Percentiles rank a stretch among this genome's conserved stretches.
These are phyloP conservation scores for Thecophora atra DNA, from an alignment of 2,888 invertebrate species.

Conservation along the genomic window DNA sequence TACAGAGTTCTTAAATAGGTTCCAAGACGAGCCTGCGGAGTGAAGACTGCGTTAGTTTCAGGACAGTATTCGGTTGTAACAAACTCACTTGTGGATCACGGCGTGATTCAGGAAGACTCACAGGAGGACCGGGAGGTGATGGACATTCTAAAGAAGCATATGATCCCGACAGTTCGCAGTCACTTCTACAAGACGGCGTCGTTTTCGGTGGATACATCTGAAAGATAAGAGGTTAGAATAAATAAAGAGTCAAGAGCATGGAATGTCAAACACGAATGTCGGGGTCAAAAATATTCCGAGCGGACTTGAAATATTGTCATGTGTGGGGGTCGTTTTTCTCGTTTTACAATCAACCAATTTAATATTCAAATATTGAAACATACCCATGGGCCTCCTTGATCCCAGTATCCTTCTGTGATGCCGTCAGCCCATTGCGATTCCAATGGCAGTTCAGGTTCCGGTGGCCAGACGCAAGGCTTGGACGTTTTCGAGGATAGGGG, in stretches of 20 bases:
- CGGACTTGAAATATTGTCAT: too few relatives aligned
- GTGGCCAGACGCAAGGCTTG: conserved; percentile 53
- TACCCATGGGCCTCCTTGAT: conserved; percentile 59
- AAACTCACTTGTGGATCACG: conserved; percentile 55
- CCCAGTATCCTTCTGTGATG: conserved; percentile 57
- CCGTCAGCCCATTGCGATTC: conserved; percentile 60
- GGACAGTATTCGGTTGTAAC: neutral
- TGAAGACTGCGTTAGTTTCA: neutral
- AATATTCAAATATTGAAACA: conserved; percentile 42
- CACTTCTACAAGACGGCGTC: conserved; percentile 53
- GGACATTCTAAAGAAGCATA: conserved; percentile 59
- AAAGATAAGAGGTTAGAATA: conserved; percentile 34
- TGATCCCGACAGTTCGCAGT: conserved; percentile 56
- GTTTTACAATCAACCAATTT: neutral
- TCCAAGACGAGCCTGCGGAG: conserved; percentile 54
- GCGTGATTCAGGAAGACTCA: conserved; percentile 54
- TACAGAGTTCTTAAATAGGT: conserved; percentile 68
- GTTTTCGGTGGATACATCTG: conserved; percentile 56
- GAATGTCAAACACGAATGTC: too few relatives aligned
- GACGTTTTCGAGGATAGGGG: conserved; percentile 53
- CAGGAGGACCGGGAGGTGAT: conserved; percentile 57
- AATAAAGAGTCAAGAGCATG: neutral
- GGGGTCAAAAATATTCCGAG: too few relatives aligned
- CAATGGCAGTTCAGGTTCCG: conserved; percentile 57
- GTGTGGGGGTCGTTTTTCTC: too few relatives aligned